phyloP scores from a whole-genome alignment of 2,888 invertebrate species.

The Punctoribates punctum region DNA sequence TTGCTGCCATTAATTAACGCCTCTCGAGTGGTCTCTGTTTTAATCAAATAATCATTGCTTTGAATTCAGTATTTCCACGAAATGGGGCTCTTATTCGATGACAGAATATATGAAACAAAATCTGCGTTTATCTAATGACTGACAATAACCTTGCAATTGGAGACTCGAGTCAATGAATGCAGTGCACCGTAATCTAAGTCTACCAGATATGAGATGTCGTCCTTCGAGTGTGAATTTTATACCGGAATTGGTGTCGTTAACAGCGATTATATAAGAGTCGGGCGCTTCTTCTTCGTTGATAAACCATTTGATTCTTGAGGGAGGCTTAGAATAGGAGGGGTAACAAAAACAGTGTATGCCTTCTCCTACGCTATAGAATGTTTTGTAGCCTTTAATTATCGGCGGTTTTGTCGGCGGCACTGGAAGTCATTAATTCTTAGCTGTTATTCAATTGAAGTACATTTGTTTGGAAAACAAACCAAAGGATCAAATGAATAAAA shows the following conservation, averaged over 20 bases:
- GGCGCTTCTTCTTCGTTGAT: conserved; percentile 37
- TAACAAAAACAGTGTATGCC: conserved; percentile 15
- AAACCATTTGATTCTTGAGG: conserved; percentile 32
- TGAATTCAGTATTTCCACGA: background rate
- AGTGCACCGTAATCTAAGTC: background rate
- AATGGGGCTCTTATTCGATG: background rate
- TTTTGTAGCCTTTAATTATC: conserved; percentile 28
- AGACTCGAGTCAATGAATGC: conserved; percentile 32
- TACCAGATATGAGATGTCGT: conserved; percentile 3
- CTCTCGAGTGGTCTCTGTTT: conserved; percentile 4
- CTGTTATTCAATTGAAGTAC: background rate
- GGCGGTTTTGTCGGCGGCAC: conserved; percentile 38
- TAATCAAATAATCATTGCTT: background rate
- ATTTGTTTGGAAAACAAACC: background rate
- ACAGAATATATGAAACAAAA: background rate
- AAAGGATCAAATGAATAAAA: no score
- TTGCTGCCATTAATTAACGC: conserved; percentile 4
- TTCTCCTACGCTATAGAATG: conserved; percentile 36
- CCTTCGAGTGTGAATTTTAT: conserved; percentile 10
- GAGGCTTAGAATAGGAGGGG: background rate
- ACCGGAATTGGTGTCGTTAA: background rate
- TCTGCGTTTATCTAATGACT: background rate
- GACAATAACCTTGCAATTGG: background rate
- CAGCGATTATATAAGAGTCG: conserved; percentile 9
- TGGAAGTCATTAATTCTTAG: conserved; percentile 20